Evolutionary conservation across 2,888 invertebrate genomes (phyloP), one percentile per base, ranked within the genome.

Genomic region (Gymnoscelis rufifasciata): DNA sequence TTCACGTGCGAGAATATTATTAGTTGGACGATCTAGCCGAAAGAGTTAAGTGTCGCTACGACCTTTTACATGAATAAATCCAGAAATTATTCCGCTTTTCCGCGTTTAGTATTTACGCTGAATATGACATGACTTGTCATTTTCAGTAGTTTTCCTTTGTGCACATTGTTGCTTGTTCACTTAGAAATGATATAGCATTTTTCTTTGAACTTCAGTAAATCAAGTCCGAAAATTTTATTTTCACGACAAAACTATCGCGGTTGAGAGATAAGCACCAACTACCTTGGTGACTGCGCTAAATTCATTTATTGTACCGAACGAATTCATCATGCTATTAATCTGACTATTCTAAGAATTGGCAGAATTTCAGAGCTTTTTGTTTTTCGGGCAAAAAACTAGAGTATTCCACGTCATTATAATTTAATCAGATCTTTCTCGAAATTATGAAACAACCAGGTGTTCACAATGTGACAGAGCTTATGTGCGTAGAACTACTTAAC

Each of bases 21-120:
- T 88, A 88, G 88, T 81, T 87, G 87, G 88, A 86, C 86, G 87
- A 79, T 83, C 84, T 87, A 87, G 82, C 60, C 87, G 83, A 86
- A 78, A 86, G 83, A 78, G 83, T 75, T 78, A 76, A 84, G 82
- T 83, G 86, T 82, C 78, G 72, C 70, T 65, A 69, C 62, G 75
- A 71, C 75, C 73, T 78, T 78, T 78, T 70, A 68, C 75, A 72
- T 69, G 64, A 75, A 75, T 54, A 78, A 72, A 73, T 73, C 64
- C 59, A 59, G 58, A 60, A 70, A 72, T 75, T 58, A 74, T 77
- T 65, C 59, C 57, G 63, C 61, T 69, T 65, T 76, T 72, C 69
- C 64, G 68, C 54, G 55, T 73, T 66, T 63, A 65, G 65, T 60
- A 61, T 58, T 64, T 64, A 57, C 58, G 57, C 52, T 50, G 59